Percentiles rank a stretch among this genome's conserved stretches.
These are phyloP conservation scores for Miichthys miiuy DNA, from an alignment of 2,797 vertebrate genomes.

Conservation along the genomic window DNA sequence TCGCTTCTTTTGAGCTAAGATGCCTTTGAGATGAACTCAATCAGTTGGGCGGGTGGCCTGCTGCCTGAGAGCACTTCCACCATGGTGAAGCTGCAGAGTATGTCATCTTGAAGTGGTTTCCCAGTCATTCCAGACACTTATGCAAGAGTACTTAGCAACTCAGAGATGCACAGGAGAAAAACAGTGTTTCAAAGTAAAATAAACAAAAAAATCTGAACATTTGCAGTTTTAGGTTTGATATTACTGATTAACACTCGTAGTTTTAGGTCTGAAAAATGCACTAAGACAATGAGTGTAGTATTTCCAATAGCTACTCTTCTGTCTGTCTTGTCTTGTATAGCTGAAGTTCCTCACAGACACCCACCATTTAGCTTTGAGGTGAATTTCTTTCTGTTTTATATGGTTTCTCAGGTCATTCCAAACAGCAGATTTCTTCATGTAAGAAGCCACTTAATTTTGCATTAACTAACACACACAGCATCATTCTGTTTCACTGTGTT, in stretches of 20 bases:
- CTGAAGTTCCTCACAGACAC: slow-evolving; percentile 45
- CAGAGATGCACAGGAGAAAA: slow-evolving; percentile 57
- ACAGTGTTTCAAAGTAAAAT: slow-evolving; percentile 55
- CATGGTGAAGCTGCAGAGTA: slow-evolving; percentile 57
- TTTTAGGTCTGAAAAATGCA: slow-evolving; percentile 48
- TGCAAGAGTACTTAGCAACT: slow-evolving; percentile 71
- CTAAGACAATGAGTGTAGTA: slow-evolving; percentile 45
- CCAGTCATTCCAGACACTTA: slow-evolving; percentile 75
- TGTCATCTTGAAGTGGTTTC: slow-evolving; percentile 73
- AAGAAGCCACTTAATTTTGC: slow-evolving; percentile 40
- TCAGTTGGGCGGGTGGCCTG: slow-evolving; percentile 66
- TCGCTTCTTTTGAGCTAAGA: slow-evolving; percentile 56
- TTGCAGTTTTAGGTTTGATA: slow-evolving; percentile 61
- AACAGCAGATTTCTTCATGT: slow-evolving; percentile 49
- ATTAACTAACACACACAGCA: slow-evolving; percentile 29
- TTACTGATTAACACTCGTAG: slow-evolving; percentile 29
- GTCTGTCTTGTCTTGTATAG: slow-evolving; percentile 47
- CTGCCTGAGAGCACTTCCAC: slow-evolving; percentile 71
- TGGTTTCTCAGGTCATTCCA: slow-evolving; percentile 78
- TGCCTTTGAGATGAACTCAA: slow-evolving; percentile 78
- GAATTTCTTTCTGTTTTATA: slow-evolving; percentile 45
- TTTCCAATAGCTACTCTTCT: slow-evolving; percentile 50
- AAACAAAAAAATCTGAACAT: slow-evolving; percentile 21
- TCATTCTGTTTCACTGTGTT: slow-evolving; percentile 25
- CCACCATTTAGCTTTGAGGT: slow-evolving; percentile 47